Conservation (phyloP, 2,888 invertebrate genomes). For the Herminia tarsipennalis region DNA sequence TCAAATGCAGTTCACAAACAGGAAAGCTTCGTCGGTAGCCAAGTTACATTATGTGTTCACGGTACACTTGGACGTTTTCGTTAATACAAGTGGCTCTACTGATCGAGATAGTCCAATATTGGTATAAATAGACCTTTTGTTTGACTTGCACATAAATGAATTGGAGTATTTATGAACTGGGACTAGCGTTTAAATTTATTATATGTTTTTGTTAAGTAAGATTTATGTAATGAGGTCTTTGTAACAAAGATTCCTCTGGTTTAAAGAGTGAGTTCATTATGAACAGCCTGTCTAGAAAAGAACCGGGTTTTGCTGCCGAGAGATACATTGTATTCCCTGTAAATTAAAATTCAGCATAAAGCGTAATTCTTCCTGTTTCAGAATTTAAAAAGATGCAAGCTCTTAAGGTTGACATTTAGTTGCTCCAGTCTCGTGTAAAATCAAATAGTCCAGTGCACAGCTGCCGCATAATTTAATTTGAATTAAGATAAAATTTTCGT, state of each 20-base stretch:
- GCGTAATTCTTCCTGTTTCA: too few species aligned
- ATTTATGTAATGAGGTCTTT: too few species aligned
- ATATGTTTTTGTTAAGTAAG: background rate
- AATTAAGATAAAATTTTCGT: constrained; percentile 28
- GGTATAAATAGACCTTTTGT: too few species aligned
- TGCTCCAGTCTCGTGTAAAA: constrained; percentile 6
- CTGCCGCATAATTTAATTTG: constrained; percentile 31
- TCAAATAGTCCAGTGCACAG: constrained; percentile 15
- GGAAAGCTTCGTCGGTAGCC: constrained; percentile 43
- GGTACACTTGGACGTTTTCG: constrained; percentile 23
- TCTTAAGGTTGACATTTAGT: constrained; percentile 6
- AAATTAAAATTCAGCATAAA: too few species aligned
- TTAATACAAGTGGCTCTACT: too few species aligned
- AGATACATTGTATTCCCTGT: too few species aligned
- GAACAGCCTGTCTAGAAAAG: too few species aligned
- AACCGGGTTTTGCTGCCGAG: too few species aligned
- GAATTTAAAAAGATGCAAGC: background rate
- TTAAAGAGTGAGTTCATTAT: too few species aligned
- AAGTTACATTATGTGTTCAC: constrained; percentile 36
- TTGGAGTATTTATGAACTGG: background rate
- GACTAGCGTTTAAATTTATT: background rate
- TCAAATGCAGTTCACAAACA: constrained; percentile 50
- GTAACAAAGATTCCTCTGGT: too few species aligned
- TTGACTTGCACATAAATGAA: too few species aligned
- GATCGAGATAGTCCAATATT: too few species aligned